Evolutionary conservation across 2,888 invertebrate species (phyloP).

Genomic region (Chirona hameri): DNA sequence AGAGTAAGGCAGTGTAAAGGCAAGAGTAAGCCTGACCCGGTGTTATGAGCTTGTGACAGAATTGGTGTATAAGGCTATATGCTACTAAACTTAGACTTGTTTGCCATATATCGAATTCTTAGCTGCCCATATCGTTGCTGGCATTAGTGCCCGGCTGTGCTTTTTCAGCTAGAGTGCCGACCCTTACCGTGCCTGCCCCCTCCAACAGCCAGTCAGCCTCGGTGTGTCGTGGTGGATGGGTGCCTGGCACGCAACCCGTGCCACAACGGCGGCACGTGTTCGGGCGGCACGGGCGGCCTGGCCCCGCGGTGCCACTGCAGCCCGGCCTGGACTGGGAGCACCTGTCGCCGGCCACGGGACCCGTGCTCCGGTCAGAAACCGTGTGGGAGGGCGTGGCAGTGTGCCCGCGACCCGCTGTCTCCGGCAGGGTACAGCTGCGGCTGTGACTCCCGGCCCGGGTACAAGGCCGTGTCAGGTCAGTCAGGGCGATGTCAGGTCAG

Average conservation of each 20-base stretch:
- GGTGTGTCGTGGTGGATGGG: background rate
- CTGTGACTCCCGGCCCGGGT: background rate
- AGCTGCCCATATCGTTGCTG: too few species aligned
- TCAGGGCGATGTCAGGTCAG: background rate
- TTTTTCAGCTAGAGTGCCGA: too few species aligned
- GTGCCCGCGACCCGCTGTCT: background rate
- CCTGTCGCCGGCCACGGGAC: background rate
- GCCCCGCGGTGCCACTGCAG: background rate
- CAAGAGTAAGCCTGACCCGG: too few species aligned
- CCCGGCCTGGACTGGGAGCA: constrained; percentile 1
- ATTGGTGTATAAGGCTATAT: too few species aligned
- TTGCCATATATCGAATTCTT: too few species aligned
- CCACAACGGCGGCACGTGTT: constrained; percentile 8
- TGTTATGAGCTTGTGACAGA: too few species aligned
- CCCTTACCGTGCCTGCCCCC: background rate
- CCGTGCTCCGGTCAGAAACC: background rate
- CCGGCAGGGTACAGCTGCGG: constrained; percentile 22
- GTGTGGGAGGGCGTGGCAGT: constrained; percentile 3
- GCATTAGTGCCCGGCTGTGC: too few species aligned
- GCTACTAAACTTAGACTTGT: too few species aligned
- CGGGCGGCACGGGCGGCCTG: background rate
- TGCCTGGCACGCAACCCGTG: background rate
- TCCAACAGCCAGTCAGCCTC: background rate
- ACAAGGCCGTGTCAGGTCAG: background rate
- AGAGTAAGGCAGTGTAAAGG: too few species aligned